A percentile compares a stretch with the other conserved stretches of the same genome.
Conservation (phyloP, 2,888 invertebrate species). For the Endomychus coccineus region DNA sequence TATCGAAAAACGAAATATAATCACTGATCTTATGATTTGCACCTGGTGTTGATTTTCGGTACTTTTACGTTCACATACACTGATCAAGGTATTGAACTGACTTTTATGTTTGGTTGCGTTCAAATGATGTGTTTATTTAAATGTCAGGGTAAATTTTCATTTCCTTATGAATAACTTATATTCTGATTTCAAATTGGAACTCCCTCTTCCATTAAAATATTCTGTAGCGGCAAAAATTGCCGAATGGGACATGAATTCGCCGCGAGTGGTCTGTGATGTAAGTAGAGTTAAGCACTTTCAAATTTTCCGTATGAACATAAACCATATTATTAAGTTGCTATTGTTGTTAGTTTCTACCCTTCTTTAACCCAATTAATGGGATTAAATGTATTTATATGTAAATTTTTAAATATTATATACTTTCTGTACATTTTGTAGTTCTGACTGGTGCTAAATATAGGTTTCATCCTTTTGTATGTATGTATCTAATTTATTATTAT, state of each 20-base stretch:
- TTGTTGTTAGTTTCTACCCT: constrained; percentile 29
- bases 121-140: too few relatives aligned
- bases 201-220: too few relatives aligned
- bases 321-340: constrained; percentile 26
- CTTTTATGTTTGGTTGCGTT: too few relatives aligned
- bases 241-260: constrained; percentile 31
- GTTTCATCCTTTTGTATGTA: constrained; percentile 39
- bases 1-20: too few relatives aligned
- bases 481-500: constrained; percentile 39
- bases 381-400: constrained; percentile 31
- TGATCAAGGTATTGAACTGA: too few relatives aligned
- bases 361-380: constrained; percentile 10
- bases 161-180: too few relatives aligned
- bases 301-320: background rate
- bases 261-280: constrained; percentile 38
- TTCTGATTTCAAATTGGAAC: too few relatives aligned
- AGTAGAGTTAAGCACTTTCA: constrained; percentile 21
- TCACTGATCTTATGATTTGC: too few relatives aligned
- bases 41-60: too few relatives aligned
- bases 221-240: constrained; percentile 22
- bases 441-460: constrained; percentile 46
- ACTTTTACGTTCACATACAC: too few relatives aligned
- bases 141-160: too few relatives aligned
- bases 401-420: constrained; percentile 32
- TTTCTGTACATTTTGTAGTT: constrained; percentile 40